Conservation (phyloP, 2,113 vertebrate genomes). For the Candoia aspera region DNA sequence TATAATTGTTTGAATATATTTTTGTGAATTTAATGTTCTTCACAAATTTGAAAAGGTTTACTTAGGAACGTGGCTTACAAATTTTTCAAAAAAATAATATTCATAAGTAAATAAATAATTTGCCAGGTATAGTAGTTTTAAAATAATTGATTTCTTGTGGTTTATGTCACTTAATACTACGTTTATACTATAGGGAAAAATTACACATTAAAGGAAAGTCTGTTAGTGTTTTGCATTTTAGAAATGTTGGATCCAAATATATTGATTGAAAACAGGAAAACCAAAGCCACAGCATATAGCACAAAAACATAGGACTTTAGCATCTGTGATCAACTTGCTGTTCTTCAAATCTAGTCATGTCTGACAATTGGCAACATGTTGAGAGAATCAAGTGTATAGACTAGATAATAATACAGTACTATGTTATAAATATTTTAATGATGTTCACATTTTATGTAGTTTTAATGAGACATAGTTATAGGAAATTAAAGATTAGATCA, state of each 20-base stretch:
- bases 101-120: background rate
- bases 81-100: background rate
- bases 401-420: background rate
- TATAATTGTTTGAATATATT: background rate
- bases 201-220: background rate
- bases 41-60: background rate
- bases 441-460: background rate
- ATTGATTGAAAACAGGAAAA: background rate
- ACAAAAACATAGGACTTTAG: background rate
- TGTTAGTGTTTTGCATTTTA: background rate
- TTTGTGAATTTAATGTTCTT: background rate
- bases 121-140: background rate
- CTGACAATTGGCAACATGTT: background rate
- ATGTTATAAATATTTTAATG: background rate
- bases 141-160: background rate
- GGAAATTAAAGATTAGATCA: constrained; percentile 20
- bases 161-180: background rate
- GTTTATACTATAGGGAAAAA: too few relatives aligned
- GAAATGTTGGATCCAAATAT: background rate
- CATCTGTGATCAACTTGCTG: background rate
- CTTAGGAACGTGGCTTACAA: background rate
- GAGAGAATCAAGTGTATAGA: background rate
- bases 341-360: background rate
- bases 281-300: background rate
- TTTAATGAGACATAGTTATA: constrained; percentile 31